A percentile compares a stretch with the other conserved stretches of the same genome.
phyloP scores from a whole-genome alignment of 2,797 vertebrate genomes.

The Esox masquinongy region DNA sequence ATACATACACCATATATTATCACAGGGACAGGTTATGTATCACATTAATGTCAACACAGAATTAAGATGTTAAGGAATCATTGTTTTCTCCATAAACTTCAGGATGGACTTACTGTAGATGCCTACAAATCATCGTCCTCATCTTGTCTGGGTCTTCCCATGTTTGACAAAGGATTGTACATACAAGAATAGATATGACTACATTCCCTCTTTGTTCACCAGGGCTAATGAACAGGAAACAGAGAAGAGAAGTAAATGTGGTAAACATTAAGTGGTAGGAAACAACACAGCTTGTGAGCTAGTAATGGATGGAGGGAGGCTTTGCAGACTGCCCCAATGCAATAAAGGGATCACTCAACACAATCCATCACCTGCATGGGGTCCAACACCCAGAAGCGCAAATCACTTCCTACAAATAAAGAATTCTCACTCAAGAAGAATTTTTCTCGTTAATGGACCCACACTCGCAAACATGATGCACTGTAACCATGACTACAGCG shows the following conservation, averaged over 20 bases:
- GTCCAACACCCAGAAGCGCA: neutral
- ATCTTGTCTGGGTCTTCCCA: neutral
- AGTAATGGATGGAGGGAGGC: neutral
- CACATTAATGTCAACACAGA: neutral
- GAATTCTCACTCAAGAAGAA: neutral
- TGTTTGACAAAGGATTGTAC: neutral
- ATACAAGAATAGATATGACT: neutral
- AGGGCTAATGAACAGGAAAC: neutral
- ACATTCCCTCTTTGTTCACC: neutral
- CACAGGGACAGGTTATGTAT: neutral
- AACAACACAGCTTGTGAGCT: neutral
- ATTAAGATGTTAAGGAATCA: neutral
- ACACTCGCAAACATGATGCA: neutral
- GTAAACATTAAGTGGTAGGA: neutral
- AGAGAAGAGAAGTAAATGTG: neutral
- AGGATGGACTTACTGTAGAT: neutral
- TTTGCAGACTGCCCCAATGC: neutral
- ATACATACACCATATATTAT: neutral
- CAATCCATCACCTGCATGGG: neutral
- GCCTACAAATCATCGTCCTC: neutral
- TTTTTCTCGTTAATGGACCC: neutral
- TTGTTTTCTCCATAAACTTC: neutral
- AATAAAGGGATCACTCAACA: neutral
- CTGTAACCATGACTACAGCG: neutral
- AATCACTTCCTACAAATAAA: neutral